Evolutionary conservation across 2,888 invertebrate genomes (phyloP).

Genomic region (Sphaerolaimus hirsutus): DNA sequence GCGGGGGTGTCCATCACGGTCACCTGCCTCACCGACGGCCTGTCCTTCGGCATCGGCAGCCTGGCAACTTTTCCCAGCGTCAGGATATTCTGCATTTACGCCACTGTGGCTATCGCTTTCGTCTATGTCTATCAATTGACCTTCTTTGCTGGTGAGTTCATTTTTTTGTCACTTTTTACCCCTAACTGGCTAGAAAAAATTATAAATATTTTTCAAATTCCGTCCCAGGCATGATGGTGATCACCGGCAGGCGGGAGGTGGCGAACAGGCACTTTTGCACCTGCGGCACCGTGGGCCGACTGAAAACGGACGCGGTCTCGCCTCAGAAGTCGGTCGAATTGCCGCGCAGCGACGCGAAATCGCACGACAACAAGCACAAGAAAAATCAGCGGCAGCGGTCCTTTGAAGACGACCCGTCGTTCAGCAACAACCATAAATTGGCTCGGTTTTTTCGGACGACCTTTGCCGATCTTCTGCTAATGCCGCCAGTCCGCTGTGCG

Average conservation of each 20-base stretch:
- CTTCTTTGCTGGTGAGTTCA: conserved; percentile 48
- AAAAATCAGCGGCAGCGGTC: background rate
- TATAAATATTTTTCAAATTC: too few species aligned
- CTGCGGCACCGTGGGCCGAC: conserved; percentile 8
- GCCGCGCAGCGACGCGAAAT: background rate
- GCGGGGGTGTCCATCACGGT: conserved; percentile 85
- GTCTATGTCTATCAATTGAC: conserved; percentile 75
- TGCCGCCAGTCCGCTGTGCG: conserved; percentile 14
- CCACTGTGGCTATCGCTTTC: conserved; percentile 67
- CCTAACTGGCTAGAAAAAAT: too few species aligned
- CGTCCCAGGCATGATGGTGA: conserved; percentile 28
- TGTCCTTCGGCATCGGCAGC: conserved; percentile 71
- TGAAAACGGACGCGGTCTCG: too few species aligned
- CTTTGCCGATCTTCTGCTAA: conserved; percentile 17
- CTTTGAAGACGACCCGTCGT: conserved; percentile 4
- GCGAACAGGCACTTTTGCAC: conserved; percentile 15
- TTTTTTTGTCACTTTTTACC: background rate
- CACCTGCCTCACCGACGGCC: conserved; percentile 55
- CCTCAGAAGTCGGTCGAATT: too few species aligned
- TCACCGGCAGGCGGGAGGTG: conserved; percentile 6
- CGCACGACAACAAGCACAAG: background rate
- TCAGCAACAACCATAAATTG: conserved; percentile 34
- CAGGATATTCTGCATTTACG: conserved; percentile 72
- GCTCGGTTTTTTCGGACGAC: conserved; percentile 18
- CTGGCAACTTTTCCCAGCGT: conserved; percentile 78